Percentiles rank a stretch among this genome's conserved stretches.
phyloP scores from a whole-genome alignment of 2,888 invertebrate species.

The Acronicta aceris region DNA sequence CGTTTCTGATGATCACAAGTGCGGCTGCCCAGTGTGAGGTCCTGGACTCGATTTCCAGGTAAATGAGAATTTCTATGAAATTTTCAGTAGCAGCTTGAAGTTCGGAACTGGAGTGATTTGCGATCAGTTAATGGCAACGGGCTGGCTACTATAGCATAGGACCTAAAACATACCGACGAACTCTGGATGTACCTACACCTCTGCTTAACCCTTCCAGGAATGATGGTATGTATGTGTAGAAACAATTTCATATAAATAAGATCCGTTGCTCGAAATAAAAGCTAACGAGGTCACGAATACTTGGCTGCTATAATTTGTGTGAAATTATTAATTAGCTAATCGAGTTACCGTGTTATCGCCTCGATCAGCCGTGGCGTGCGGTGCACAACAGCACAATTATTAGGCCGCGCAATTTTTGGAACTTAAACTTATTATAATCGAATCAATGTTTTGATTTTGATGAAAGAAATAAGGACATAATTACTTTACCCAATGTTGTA shows the following conservation, averaged over 20 bases:
- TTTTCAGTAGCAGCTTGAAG: too few species aligned
- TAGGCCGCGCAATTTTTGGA: constrained; percentile 6
- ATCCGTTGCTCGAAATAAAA: constrained; percentile 44
- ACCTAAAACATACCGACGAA: too few species aligned
- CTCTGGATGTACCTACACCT: too few species aligned
- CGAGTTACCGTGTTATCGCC: constrained; percentile 68
- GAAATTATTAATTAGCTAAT: constrained; percentile 84
- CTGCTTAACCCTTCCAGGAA: too few species aligned
- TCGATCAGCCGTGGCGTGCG: constrained; percentile 53
- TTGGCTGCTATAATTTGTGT: constrained; percentile 79
- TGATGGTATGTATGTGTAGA: not conserved
- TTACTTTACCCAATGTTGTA: too few species aligned
- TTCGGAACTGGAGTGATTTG: too few species aligned
- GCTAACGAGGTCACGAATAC: constrained; percentile 55
- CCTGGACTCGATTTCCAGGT: too few species aligned
- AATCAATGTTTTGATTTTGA: constrained; percentile 6
- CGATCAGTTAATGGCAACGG: too few species aligned
- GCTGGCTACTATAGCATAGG: too few species aligned
- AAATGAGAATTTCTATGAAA: too few species aligned
- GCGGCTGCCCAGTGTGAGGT: too few species aligned
- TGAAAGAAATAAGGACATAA: not conserved
- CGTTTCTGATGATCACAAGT: too few species aligned
- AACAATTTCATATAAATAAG: constrained; percentile 41
- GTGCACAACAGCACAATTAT: constrained; percentile 29
- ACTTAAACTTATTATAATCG: constrained; percentile 5